These are phyloP conservation scores for Lycorma delicatula DNA, from an alignment of 1,140 invertebrate genomes.

Conservation along the genomic window DNA sequence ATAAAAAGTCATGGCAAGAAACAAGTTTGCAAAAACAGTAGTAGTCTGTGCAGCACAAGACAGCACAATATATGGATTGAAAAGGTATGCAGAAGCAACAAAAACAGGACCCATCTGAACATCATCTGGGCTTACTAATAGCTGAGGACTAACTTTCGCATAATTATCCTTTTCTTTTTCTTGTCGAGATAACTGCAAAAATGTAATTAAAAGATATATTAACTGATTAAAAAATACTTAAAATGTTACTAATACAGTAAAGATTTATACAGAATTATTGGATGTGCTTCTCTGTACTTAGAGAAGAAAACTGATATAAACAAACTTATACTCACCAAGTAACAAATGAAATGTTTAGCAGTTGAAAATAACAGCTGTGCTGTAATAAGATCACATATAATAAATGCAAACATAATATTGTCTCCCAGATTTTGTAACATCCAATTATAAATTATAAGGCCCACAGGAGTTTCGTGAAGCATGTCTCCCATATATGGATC, in stretches of 20 bases:
- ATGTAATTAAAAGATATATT: neutral
- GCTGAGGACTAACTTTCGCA: slow-evolving; percentile 46
- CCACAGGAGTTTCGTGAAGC: slow-evolving; percentile 83
- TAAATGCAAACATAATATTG: slow-evolving; percentile 56
- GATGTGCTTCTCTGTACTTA: neutral
- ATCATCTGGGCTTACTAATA: slow-evolving; percentile 48
- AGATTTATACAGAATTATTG: neutral
- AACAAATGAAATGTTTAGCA: slow-evolving; percentile 53
- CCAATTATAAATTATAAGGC: slow-evolving; percentile 56
- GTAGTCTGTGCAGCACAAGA: slow-evolving; percentile 88
- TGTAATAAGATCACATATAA: slow-evolving; percentile 63
- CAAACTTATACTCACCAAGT: slow-evolving; percentile 43
- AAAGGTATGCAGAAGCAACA: slow-evolving; percentile 73
- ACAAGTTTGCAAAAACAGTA: slow-evolving; percentile 80
- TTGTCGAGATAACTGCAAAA: slow-evolving; percentile 30
- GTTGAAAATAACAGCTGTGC: slow-evolving; percentile 59
- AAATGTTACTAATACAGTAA: neutral
- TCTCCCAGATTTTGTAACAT: slow-evolving; percentile 53
- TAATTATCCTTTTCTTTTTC: slow-evolving; percentile 35
- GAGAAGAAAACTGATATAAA: neutral
- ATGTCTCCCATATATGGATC: slow-evolving; percentile 87
- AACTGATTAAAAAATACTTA: neutral
- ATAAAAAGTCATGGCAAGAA: slow-evolving; percentile 59
- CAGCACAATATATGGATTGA: slow-evolving; percentile 86
- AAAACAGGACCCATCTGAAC: slow-evolving; percentile 49